Evolutionary conservation across 2,797 vertebrate genomes (phyloP).

Genomic region (Eremophila alpestris): DNA sequence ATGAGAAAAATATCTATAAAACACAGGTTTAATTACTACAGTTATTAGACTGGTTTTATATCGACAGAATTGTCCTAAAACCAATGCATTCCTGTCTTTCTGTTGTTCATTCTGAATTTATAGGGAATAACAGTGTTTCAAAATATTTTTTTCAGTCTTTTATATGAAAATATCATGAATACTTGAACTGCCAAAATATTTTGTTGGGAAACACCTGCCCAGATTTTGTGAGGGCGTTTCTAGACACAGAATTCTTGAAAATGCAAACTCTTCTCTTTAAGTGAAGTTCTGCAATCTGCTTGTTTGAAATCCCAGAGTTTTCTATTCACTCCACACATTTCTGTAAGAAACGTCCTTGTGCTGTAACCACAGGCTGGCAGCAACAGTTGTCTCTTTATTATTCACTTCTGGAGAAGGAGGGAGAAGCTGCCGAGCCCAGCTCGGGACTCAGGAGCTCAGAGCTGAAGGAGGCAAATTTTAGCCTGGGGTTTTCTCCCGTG

Average conservation of each 20-base stretch:
- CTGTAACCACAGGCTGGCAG: background rate
- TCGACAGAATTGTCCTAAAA: background rate
- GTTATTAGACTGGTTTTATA: background rate
- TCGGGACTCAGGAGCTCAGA: background rate
- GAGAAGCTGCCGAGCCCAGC: background rate
- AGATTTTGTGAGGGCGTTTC: background rate
- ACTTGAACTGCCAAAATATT: background rate
- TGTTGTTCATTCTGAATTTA: background rate
- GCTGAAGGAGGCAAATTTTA: background rate
- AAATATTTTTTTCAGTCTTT: background rate
- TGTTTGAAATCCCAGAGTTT: background rate
- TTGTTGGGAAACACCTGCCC: background rate
- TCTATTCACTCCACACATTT: background rate
- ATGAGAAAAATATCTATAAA: background rate
- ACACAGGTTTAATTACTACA: accelerated
- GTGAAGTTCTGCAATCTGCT: background rate
- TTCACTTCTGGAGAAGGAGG: background rate
- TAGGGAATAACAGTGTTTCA: background rate
- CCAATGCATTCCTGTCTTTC: background rate
- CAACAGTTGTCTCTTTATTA: conserved; percentile 22
- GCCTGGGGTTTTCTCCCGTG: background rate
- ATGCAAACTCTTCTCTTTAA: background rate
- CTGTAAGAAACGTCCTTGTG: background rate
- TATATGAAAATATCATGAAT: background rate
- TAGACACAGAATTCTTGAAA: background rate